phyloP scores from a whole-genome alignment of 2,888 invertebrate genomes.

The Kryphioiulus occultus region DNA sequence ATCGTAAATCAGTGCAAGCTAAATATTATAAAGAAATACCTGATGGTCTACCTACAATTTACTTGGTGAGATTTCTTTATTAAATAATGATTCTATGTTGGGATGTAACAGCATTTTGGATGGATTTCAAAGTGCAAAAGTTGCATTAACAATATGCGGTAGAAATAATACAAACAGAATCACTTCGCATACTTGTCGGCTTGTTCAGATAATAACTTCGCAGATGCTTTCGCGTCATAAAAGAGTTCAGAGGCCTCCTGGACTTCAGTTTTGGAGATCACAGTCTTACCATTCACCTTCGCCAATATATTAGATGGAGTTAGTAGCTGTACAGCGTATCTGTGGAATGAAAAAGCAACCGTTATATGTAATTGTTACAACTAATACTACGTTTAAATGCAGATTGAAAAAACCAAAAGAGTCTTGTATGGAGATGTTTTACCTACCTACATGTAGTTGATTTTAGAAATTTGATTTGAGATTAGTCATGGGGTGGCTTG shows the following conservation, averaged over 20 bases:
- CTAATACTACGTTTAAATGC: too few species aligned
- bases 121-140: background rate
- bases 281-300: constrained; percentile 82
- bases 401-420: too few species aligned
- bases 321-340: constrained; percentile 92
- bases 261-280: constrained; percentile 82
- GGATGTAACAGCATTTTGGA: background rate
- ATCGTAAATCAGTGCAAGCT: too few species aligned
- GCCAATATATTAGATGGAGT: constrained; percentile 90
- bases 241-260: constrained; percentile 83
- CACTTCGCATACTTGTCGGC: constrained; percentile 91
- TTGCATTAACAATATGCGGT: background rate
- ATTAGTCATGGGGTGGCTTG: too few species aligned
- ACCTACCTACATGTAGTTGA: too few species aligned
- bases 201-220: constrained; percentile 87
- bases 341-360: constrained; percentile 57
- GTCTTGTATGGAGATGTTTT: too few species aligned
- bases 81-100: too few species aligned
- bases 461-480: too few species aligned
- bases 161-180: background rate
- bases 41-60: too few species aligned
- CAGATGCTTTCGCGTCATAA: constrained; percentile 95
- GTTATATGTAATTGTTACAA: background rate
- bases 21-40: too few species aligned
- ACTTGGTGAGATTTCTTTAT: too few species aligned